Evolutionary conservation across 2,888 invertebrate genomes (phyloP).

Genomic region (Leptopilina syphax): DNA sequence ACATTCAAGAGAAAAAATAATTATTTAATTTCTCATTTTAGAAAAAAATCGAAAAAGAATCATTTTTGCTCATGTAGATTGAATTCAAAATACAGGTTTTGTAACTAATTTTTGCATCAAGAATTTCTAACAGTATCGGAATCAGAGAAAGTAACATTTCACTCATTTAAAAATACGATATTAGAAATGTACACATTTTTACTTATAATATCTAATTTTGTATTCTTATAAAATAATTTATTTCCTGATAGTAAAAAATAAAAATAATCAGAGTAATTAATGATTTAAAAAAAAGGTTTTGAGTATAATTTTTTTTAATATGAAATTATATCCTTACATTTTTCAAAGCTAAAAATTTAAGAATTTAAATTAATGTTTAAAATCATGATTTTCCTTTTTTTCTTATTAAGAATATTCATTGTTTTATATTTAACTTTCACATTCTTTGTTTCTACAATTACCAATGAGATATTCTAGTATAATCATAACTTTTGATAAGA

Average conservation of each 20-base stretch:
- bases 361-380: too few species aligned
- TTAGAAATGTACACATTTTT: neutral
- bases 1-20: neutral
- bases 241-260: too few species aligned
- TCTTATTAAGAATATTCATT: neutral
- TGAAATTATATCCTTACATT: too few species aligned
- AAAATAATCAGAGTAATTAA: too few species aligned
- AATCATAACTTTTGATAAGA: slow-evolving; percentile 26
- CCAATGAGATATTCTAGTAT: slow-evolving; percentile 4
- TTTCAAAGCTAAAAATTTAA: too few species aligned
- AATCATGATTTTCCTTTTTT: neutral
- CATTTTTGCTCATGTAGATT: slow-evolving; percentile 11
- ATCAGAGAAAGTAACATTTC: slow-evolving; percentile 33
- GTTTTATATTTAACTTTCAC: neutral
- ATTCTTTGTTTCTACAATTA: slow-evolving; percentile 26
- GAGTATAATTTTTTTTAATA: too few species aligned
- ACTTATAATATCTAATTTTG: neutral
- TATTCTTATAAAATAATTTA: too few species aligned
- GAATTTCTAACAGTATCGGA: slow-evolving; percentile 10
- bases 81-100: slow-evolving; percentile 9
- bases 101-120: slow-evolving; percentile 5
- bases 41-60: too few species aligned
- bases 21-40: too few species aligned
- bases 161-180: neutral
- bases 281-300: too few species aligned